Conservation (phyloP, 2,888 invertebrate species). For the Pterobdella sp. region DNA sequence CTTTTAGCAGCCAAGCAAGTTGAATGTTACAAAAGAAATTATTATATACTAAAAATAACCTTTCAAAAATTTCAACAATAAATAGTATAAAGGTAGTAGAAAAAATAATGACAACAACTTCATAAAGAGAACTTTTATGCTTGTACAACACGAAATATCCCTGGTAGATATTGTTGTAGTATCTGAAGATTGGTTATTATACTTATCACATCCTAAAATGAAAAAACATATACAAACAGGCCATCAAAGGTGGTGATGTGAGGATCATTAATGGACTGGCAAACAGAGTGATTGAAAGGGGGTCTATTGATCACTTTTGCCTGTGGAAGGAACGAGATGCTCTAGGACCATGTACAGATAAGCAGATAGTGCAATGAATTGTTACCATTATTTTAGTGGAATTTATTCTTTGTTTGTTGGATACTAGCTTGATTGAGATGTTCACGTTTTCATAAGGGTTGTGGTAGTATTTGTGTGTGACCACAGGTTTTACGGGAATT, state of each 20-base stretch:
- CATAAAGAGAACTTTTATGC: slow-evolving; percentile 29
- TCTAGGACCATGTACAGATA: too few species aligned
- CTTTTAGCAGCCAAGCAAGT: background rate
- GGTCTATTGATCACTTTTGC: slow-evolving; percentile 19
- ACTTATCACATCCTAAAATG: background rate
- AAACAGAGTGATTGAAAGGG: slow-evolving; percentile 1
- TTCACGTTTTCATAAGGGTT: slow-evolving; percentile 13
- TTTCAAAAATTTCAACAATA: slow-evolving; percentile 4
- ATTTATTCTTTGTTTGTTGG: slow-evolving; percentile 23
- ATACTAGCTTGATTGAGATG: slow-evolving; percentile 30
- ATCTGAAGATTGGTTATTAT: slow-evolving; percentile 26
- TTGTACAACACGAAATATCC: slow-evolving; percentile 38
- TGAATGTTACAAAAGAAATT: background rate
- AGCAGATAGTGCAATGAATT: too few species aligned
- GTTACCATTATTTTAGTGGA: slow-evolving; percentile 26
- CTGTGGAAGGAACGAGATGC: background rate
- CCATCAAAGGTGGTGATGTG: slow-evolving; percentile 38
- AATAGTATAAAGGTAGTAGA: background rate
- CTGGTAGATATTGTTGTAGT: slow-evolving; percentile 38
- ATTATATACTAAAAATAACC: background rate
- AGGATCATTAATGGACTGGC: slow-evolving; percentile 36
- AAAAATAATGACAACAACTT: slow-evolving; percentile 17
- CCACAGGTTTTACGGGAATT: slow-evolving; percentile 26
- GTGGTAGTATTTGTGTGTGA: slow-evolving; percentile 28
- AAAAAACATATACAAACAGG: slow-evolving; percentile 29